A percentile compares a stretch with the other conserved stretches of the same genome.
These are phyloP conservation scores for Circaetus gallicus DNA, from an alignment of 2,113 vertebrate genomes.

Conservation along the genomic window DNA sequence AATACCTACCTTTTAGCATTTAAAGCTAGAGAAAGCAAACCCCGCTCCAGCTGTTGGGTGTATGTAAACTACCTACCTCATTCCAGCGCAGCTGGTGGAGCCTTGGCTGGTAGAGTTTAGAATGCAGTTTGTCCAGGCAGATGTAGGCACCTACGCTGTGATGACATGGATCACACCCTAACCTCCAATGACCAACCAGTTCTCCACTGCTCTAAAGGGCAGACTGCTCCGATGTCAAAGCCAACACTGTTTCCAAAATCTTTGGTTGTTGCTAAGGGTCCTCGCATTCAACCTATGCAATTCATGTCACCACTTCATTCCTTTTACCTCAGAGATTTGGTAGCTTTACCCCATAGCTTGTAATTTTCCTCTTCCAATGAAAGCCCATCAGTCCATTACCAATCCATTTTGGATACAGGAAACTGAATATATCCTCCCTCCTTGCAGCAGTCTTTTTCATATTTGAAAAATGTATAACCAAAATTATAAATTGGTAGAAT, in stretches of 20 bases:
- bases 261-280: background rate
- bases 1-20: background rate
- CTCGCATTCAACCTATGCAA: background rate
- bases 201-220: background rate
- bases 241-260: background rate
- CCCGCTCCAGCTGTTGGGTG: background rate
- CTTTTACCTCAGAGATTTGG: background rate
- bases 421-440: background rate
- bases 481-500: background rate
- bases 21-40: background rate
- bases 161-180: background rate
- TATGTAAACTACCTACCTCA: background rate
- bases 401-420: background rate
- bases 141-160: background rate
- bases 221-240: background rate
- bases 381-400: background rate
- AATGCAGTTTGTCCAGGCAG: background rate
- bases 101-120: background rate
- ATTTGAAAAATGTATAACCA: background rate
- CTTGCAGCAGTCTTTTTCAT: background rate
- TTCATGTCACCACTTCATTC: background rate
- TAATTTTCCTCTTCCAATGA: background rate
- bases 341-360: background rate
- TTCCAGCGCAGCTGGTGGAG: background rate
- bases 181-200: background rate